Evolutionary conservation across 2,797 vertebrate species (phyloP), one percentile per base, ranked within the genome.

Genomic region (Enteromius thamalakanensis): DNA sequence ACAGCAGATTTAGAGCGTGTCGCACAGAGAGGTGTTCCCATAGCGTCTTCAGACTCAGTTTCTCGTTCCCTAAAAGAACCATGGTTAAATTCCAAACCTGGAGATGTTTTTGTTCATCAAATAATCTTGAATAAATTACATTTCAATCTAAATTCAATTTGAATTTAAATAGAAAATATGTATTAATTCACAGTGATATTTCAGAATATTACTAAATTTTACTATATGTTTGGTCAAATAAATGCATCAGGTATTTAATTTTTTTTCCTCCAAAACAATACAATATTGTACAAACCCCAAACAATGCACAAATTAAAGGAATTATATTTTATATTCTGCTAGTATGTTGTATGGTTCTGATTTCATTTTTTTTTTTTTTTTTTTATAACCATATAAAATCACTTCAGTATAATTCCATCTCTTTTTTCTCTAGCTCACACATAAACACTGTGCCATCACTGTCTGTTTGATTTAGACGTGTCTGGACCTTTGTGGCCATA

Each of bases 381-480:
- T 8, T n/a, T 51, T 60, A 26, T 8, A 32, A 17, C 14, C 60
- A 32, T 32, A 32, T 64, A 32, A 29, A 64, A 64, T 64, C 2
- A 64, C 6, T 64, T 64, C 15, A 58, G 21, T 58, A 58, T 5
- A 80, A 65, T 62, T 29, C 2, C 55, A 10, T 74, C 23, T 42
- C 6, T 53, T 14, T 14, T 19, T 3, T 6, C 8, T 23, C 42
- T 71, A 10, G 40, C 49, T 71, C 37, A 23, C 65, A 55, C 76
- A 70, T n/a, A 42, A 14, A 70, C 83, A 76, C 19, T 6, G 19
- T 71, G 17, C 37, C 62, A 76, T 70, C 26, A 23, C 37, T 65
- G 23, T 72, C 67, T 62, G 14, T 23, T 17, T 77, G 40, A 74
- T 80, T 72, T 68, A 72, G 71, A 26, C 58, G 3, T 26, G 67